Evolutionary conservation across 2,888 invertebrate genomes (phyloP), one percentile per base, ranked within the genome.

Genomic region (Lagria hirta): DNA sequence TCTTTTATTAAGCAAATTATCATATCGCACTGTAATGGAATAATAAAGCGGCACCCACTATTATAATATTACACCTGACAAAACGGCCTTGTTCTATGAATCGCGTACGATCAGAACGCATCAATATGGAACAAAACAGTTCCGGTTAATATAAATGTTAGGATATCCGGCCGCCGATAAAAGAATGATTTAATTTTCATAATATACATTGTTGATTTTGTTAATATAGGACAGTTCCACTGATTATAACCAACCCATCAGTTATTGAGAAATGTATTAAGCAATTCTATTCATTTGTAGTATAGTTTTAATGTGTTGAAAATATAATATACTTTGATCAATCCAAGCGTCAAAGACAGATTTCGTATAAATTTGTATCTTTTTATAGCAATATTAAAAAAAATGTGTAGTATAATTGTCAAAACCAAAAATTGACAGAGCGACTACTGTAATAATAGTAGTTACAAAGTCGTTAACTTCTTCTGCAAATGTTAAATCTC

Each of bases 111-210:
- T 61, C 54, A 58, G 55, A 56, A 59, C 57, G 61, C 61, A 62
- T 60, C 62, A 60, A 66, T 64, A 65, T 65, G 56, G 60, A 65
- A 63, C 63, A 61, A 64, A 65, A 61, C 63, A 58, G 61, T 62
- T 66, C 65, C 65, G 65, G 64, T 62, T 56, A 55, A 49, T 50
- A 49, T 57, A 58, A 64, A 62, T 57, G 61, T 56, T 60, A 62
- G 66, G 65, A 66, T 66, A 65, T 66, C 66, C 66, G 65, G 66
- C 47, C 22, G 36, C 11, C 14, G 49, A 62, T 62, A 63, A 62
- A 62, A 62, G 64, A 64, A 64, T 62, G 63, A 64, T 66, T 66
- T 65, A 65, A 66, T 65, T 65, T 63, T 64, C 61, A 64, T 63
- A 62, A 65, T 63, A 61, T 29, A 42, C 36, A 51, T 52, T 48